These are phyloP conservation scores for Cephalopterus ornatus DNA, from an alignment of 2,113 vertebrate species.

Conservation along the genomic window DNA sequence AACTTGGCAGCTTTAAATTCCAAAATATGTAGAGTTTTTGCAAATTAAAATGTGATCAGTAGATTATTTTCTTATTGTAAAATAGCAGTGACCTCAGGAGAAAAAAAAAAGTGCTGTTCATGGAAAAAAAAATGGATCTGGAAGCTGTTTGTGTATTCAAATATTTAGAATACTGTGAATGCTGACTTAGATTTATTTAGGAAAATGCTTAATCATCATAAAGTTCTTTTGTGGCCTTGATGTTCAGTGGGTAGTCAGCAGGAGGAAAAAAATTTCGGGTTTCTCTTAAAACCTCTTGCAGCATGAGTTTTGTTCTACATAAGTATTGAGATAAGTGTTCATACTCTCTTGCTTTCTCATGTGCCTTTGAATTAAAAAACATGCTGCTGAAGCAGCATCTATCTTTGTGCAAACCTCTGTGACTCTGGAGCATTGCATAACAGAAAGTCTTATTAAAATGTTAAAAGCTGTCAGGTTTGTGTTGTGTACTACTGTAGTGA, in stretches of 20 bases:
- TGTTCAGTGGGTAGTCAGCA: background rate
- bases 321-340: background rate
- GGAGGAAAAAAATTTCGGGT: background rate
- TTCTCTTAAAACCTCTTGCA: background rate
- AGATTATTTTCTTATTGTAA: background rate
- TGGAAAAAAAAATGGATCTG: background rate
- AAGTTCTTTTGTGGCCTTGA: background rate
- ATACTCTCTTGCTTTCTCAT: background rate
- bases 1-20: background rate
- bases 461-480: background rate
- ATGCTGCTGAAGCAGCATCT: background rate
- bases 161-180: background rate
- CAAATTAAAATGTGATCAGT: background rate
- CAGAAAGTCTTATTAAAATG: background rate
- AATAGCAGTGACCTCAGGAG: background rate
- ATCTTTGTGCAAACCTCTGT: background rate
- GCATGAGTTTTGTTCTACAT: background rate
- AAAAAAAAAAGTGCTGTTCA: background rate
- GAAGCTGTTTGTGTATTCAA: background rate
- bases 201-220: background rate
- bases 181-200: background rate
- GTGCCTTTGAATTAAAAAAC: background rate
- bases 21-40: background rate
- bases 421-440: background rate
- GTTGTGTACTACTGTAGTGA: background rate